Evolutionary conservation across 2,797 vertebrate species (phyloP).

Genomic region (Sphaeramia orbicularis): DNA sequence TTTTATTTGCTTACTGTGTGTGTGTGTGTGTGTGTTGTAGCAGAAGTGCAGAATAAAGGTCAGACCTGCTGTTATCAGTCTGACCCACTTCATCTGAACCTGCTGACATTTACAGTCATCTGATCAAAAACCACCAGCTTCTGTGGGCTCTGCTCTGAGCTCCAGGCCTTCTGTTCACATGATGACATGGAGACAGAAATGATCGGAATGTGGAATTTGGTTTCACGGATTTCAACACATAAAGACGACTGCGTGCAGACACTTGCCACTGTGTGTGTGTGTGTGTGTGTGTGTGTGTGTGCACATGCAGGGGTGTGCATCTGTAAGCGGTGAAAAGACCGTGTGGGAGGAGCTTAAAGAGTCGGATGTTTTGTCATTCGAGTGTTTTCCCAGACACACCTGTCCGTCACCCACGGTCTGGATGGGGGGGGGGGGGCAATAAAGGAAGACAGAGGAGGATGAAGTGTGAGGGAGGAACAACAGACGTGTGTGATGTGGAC

Average conservation of each 20-base stretch:
- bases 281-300: conserved; percentile 11
- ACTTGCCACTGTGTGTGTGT: conserved; percentile 70
- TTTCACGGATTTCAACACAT: conserved; percentile 75
- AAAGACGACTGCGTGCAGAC: conserved; percentile 73
- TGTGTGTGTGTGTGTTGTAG: too few relatives aligned
- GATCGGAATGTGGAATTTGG: conserved; percentile 78
- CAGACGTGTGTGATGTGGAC: too few relatives aligned
- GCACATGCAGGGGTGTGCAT: conserved; percentile 41
- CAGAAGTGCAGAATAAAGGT: too few relatives aligned
- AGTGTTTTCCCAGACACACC: conserved; percentile 79
- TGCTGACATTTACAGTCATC: neutral
- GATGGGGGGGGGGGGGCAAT: too few relatives aligned
- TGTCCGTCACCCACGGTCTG: conserved; percentile 41
- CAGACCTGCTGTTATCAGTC: too few relatives aligned
- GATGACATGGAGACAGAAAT: conserved; percentile 72
- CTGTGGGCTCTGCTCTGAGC: conserved; percentile 19
- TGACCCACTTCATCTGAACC: neutral
- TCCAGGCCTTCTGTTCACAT: conserved; percentile 42
- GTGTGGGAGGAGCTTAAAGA: conserved; percentile 75
- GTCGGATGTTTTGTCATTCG: conserved; percentile 82
- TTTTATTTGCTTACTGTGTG: too few relatives aligned
- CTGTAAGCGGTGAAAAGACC: conserved; percentile 68
- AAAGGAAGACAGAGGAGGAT: too few relatives aligned
- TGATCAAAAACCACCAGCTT: neutral
- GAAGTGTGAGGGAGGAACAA: too few relatives aligned